Evolutionary conservation across 2,888 invertebrate species (phyloP).

Genomic region (Neuroscelio doddi): DNA sequence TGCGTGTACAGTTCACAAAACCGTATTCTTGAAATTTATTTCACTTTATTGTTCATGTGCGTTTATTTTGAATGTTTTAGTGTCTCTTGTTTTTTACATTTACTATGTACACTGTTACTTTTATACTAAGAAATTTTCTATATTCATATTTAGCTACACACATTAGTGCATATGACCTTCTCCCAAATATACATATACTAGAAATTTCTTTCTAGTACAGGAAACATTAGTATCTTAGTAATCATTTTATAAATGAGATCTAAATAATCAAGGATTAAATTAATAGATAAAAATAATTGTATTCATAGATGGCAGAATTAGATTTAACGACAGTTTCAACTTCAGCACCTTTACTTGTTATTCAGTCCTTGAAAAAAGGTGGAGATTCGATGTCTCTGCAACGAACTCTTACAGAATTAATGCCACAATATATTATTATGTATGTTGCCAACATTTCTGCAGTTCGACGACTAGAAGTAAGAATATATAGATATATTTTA

Average conservation of each 20-base stretch:
- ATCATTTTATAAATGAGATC: conserved; percentile 17
- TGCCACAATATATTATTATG: conserved; percentile 89
- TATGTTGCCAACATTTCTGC: conserved; percentile 92
- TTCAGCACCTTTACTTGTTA: conserved; percentile 80
- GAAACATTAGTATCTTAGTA: conserved; percentile 9
- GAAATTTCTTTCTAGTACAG: no score
- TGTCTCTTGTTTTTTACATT: no score
- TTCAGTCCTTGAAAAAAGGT: conserved; percentile 85
- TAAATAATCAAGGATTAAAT: not conserved
- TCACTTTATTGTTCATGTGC: no score
- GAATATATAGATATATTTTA: conserved; percentile 17
- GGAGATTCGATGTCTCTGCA: conserved; percentile 83
- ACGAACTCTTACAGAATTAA: conserved; percentile 78
- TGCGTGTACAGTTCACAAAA: no score
- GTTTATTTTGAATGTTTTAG: no score
- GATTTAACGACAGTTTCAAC: conserved; percentile 78
- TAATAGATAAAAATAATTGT: no score
- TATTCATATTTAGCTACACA: no score
- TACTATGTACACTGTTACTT: no score
- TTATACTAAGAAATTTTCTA: no score
- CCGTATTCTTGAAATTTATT: no score
- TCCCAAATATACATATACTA: no score
- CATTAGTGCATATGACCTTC: no score
- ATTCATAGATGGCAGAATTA: conserved; percentile 77
- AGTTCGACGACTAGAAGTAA: conserved; percentile 90